These are phyloP conservation scores for Gobio occitaniae DNA, from an alignment of 2,797 vertebrate species.

Conservation along the genomic window DNA sequence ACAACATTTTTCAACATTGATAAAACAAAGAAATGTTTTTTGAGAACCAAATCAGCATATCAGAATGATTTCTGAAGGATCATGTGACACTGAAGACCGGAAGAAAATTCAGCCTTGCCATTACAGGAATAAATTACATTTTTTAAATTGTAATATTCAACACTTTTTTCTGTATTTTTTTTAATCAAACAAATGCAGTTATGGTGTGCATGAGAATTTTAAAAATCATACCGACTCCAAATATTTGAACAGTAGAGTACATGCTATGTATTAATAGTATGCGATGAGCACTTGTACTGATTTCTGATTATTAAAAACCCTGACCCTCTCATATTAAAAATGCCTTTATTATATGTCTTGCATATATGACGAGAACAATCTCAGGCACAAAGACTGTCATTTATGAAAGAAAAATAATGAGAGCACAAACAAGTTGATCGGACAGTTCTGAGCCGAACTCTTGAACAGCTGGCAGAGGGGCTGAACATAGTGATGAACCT, in stretches of 20 bases:
- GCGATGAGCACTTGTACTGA: neutral
- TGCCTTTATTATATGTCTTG: conserved; percentile 5
- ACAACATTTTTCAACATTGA: neutral
- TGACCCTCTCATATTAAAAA: neutral
- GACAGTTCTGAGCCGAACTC: neutral
- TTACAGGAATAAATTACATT: neutral
- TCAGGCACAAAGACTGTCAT: conserved; percentile 2
- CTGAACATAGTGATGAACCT: conserved; percentile 29
- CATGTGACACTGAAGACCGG: neutral
- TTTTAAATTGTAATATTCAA: too few species aligned
- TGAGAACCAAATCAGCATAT: neutral
- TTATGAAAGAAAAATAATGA: neutral
- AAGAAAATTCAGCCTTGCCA: neutral
- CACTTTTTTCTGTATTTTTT: neutral
- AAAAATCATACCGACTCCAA: neutral
- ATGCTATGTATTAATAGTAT: neutral
- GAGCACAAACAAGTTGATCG: neutral
- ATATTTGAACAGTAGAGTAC: neutral
- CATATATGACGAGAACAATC: neutral
- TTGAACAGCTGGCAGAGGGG: neutral
- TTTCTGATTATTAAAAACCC: neutral
- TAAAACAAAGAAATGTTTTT: neutral
- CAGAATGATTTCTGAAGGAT: too few species aligned
- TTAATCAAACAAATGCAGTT: neutral
- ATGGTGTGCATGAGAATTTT: neutral